phyloP scores from a whole-genome alignment of 2,888 invertebrate genomes.

The Noctua pronuba region DNA sequence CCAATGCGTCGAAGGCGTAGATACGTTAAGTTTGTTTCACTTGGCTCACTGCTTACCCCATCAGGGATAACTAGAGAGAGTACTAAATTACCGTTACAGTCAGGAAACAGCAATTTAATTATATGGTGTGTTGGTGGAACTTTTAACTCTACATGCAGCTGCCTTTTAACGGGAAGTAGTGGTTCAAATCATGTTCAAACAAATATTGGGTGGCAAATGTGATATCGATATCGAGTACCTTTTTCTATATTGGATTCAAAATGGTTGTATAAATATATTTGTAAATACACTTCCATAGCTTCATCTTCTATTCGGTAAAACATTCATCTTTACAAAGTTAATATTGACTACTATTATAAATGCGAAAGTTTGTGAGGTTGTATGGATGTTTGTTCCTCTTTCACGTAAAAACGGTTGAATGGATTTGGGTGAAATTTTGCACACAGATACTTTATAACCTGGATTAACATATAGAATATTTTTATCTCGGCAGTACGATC shows the following conservation, averaged over 20 bases:
- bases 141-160: slow-evolving; percentile 29
- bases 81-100: slow-evolving; percentile 34
- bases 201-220: not conserved
- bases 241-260: not conserved
- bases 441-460: too few relatives aligned
- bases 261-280: not conserved
- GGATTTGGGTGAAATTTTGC: too few relatives aligned
- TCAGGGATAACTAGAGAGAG: slow-evolving; percentile 17
- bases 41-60: slow-evolving; percentile 17
- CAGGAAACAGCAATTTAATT: slow-evolving; percentile 47
- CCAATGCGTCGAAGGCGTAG: not conserved
- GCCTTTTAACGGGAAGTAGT: not conserved
- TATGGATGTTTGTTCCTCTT: too few relatives aligned
- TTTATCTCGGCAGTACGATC: too few relatives aligned
- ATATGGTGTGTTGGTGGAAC: slow-evolving; percentile 36
- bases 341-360: too few relatives aligned
- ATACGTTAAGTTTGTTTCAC: slow-evolving; percentile 9
- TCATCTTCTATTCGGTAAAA: too few relatives aligned
- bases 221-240: not conserved
- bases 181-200: slow-evolving; percentile 33
- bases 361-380: too few relatives aligned
- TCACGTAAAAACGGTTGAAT: too few relatives aligned
- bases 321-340: too few relatives aligned
- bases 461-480: too few relatives aligned
- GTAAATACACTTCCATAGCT: not conserved